Base-by-base conservation (phyloP, 2,888 invertebrate genomes). In the Alloplasta piceator region DNA sequence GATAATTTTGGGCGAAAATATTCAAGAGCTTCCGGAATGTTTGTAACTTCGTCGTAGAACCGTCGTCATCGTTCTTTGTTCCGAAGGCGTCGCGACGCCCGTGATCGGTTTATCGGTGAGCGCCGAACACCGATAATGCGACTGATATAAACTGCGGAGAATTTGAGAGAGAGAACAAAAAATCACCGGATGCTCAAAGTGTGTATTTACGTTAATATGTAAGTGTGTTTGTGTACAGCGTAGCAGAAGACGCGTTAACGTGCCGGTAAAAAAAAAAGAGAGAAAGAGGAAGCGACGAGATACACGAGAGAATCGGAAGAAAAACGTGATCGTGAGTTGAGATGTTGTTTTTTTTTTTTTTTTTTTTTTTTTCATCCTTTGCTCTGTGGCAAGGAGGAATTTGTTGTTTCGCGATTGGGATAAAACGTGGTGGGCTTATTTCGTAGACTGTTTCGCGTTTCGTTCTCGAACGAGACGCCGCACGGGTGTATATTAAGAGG, bases 401-500 rank as follows among this genome's bases (percentile, higher is more conserved):
- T n/a, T 12, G 48, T 26, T 52, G 14, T 52, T 26, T 12, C 14
- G 14, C 52, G 52, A 52, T 70, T 68, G 70, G 64, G 38, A 60
- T 41, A 81, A 26, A 81, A 81, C 81, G 81, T 78, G 81, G 81
- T 81, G 79, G 71, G 79, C 75, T 78, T 74, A 66, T 72, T 78
- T 60, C 60, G 70, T 78, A 74, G 78, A 70, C 74, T 74, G 73
- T 70, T 74, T 16, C 68, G 63, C 55, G 46, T 39, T 39, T 55
- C 61, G 52, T 61, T 72, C 55, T 50, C 71, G 70, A 41, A 6
- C 63, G 63, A 63, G 26, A 48, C 55, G 26, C 55, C 46, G 66
- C 38, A 38, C 36, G 55, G 26, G 26, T 26, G 1, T 26, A 26
- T 26, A 26, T 26, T 26, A 43, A 36, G 12, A 43, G 7, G 43